Evolutionary conservation across 2,113 vertebrate species (phyloP).

Genomic region (Oreochromis spilurus): DNA sequence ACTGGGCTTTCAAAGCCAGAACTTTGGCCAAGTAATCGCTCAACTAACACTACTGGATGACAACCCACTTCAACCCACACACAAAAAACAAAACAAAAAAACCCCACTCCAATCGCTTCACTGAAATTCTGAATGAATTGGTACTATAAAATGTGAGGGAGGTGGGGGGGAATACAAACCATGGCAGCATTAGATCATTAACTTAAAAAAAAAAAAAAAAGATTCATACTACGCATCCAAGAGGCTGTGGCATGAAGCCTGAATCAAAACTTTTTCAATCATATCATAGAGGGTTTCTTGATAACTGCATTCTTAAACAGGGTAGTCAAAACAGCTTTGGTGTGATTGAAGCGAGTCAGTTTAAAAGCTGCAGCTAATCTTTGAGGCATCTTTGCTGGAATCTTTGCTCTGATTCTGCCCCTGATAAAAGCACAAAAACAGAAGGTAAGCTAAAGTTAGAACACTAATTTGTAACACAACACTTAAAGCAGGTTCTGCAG

Average conservation of each 20-base stretch:
- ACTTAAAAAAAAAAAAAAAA: neutral
- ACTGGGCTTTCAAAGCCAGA: slow-evolving; percentile 42
- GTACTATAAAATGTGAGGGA: neutral
- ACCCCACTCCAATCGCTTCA: neutral
- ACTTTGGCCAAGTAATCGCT: slow-evolving; percentile 31
- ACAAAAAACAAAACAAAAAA: neutral
- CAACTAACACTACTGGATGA: slow-evolving; percentile 8
- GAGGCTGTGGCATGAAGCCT: neutral
- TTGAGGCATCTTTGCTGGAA: neutral
- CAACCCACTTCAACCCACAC: neutral
- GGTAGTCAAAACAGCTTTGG: neutral
- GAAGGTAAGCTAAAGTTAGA: neutral
- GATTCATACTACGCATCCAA: neutral
- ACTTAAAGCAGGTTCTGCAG: neutral
- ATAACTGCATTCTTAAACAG: neutral
- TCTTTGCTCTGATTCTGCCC: neutral
- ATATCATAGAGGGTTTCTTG: neutral
- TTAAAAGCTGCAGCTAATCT: neutral
- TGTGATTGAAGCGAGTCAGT: neutral
- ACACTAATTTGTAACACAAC: neutral
- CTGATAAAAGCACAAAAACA: neutral
- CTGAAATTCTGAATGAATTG: neutral
- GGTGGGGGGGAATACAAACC: neutral
- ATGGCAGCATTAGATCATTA: neutral
- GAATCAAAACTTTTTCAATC: neutral